phyloP scores from a whole-genome alignment of 2,797 vertebrate genomes.

The Zalophus californianus region DNA sequence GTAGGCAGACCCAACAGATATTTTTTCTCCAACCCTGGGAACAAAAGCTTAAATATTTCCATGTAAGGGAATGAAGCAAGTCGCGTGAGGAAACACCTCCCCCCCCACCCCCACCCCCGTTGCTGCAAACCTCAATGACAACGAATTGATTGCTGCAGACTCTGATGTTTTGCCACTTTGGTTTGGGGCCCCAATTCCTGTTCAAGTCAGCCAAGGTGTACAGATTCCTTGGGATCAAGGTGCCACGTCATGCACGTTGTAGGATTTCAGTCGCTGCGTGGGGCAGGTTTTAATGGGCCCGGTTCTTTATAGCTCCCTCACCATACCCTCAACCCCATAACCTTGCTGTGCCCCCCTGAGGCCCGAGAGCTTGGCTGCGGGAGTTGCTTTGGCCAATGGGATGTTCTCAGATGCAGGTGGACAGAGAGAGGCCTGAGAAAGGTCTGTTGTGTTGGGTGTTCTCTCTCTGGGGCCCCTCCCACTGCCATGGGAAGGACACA shows the following conservation, averaged over 20 bases:
- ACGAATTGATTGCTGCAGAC: neutral
- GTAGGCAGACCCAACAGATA: neutral
- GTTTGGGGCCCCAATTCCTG: neutral
- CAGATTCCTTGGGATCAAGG: neutral
- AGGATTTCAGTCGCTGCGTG: neutral
- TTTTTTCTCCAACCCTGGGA: neutral
- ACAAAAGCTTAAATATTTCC: neutral
- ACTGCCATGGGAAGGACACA: neutral
- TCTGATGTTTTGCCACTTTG: neutral
- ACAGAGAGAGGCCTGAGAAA: neutral
- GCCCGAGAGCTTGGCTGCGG: no score
- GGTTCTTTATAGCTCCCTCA: neutral
- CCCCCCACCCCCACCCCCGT: no score
- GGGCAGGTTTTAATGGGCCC: neutral
- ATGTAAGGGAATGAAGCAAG: neutral
- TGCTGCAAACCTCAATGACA: neutral
- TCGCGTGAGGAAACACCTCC: no score
- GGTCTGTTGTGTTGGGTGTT: neutral
- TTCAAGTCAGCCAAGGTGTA: neutral
- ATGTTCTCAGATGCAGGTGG: neutral
- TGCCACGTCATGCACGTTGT: neutral
- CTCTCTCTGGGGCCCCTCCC: neutral
- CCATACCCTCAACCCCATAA: accelerated
- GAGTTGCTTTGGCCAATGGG: neutral
- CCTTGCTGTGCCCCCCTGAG: neutral